Percentiles rank a stretch among this genome's conserved stretches.
phyloP scores from a whole-genome alignment of 2,797 vertebrate genomes.

The Ciconia nigra region DNA sequence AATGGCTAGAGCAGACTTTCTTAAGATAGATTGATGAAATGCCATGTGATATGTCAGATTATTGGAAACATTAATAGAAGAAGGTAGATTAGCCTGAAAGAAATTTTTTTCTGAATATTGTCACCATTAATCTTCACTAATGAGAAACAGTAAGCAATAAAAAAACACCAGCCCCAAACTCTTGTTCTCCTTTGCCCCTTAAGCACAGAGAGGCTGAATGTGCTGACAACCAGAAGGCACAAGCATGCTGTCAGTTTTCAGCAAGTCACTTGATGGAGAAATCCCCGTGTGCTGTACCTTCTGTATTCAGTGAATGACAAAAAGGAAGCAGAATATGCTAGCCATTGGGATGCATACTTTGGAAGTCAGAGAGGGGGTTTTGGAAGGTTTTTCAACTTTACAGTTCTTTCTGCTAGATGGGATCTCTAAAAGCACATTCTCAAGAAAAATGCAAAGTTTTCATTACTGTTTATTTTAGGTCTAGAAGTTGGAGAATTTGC shows the following conservation, averaged over 20 bases:
- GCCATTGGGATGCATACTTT: background rate
- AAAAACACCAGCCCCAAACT: background rate
- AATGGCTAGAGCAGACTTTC: background rate
- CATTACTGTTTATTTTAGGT: background rate
- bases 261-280: background rate
- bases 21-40: background rate
- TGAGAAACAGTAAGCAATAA: background rate
- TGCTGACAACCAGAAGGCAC: background rate
- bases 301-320: background rate
- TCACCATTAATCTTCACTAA: background rate
- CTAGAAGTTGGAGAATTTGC: background rate
- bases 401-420: background rate
- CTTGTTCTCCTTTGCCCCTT: background rate
- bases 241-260: background rate
- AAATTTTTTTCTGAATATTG: background rate
- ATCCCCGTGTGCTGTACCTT: background rate
- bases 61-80: background rate
- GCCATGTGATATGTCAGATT: background rate
- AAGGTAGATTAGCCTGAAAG: background rate
- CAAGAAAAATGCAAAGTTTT: background rate
- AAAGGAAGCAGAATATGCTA: background rate
- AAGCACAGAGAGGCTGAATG: background rate
- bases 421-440: background rate
- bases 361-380: fast-evolving
- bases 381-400: background rate